Conservation (phyloP, 1,140 invertebrate genomes). For the Calliphora vicina region DNA sequence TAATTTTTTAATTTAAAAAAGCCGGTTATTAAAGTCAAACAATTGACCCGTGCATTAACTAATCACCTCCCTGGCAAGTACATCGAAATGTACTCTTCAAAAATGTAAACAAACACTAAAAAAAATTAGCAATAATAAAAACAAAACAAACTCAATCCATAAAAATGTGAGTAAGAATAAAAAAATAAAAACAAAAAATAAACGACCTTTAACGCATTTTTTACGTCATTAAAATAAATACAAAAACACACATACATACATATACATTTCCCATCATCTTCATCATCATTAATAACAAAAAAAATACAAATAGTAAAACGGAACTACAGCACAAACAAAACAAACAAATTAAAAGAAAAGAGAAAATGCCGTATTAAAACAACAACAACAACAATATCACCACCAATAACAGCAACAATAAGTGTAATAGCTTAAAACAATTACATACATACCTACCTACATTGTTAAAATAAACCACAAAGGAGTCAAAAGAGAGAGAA, state of each 20-base stretch:
- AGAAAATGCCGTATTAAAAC: no score
- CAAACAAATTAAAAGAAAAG: no score
- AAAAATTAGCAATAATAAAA: neutral
- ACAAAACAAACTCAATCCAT: neutral
- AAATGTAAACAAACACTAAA: neutral
- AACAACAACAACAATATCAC: no score
- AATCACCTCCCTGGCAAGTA: neutral
- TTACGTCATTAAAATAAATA: slow-evolving; percentile 11
- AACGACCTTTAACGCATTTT: slow-evolving; percentile 28
- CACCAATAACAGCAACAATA: no score
- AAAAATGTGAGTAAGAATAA: neutral
- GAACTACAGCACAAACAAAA: neutral
- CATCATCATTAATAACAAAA: neutral
- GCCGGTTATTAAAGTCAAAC: neutral
- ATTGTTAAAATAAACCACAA: no score
- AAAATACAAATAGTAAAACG: neutral
- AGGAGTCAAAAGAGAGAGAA: no score
- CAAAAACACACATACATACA: neutral
- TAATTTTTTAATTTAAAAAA: no score
- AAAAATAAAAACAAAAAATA: slow-evolving; percentile 21
- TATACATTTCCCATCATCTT: neutral
- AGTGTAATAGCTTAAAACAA: no score
- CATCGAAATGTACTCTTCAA: neutral
- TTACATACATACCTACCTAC: no score
- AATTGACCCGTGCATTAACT: neutral